phyloP scores from a whole-genome alignment of 2,888 invertebrate genomes.

The Cheilosia pagana region DNA sequence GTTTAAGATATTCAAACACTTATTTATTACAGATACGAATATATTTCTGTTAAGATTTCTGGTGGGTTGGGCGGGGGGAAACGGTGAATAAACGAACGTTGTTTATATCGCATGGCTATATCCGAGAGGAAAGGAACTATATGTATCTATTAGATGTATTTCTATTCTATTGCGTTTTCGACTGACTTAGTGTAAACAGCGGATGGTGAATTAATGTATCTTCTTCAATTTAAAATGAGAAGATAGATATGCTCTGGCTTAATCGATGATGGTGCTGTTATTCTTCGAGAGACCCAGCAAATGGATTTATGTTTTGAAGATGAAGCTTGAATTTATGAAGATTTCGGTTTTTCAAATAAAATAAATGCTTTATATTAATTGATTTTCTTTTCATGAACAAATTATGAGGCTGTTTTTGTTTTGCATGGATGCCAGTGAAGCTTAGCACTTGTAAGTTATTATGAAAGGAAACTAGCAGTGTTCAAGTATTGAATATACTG shows the following conservation, averaged over 20 bases:
- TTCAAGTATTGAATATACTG: too few relatives aligned
- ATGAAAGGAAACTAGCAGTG: too few relatives aligned
- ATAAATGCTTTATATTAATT: constrained; percentile 43
- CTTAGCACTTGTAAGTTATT: too few relatives aligned
- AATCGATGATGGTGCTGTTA: constrained; percentile 27
- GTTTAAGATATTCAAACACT: constrained; percentile 53
- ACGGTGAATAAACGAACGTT: constrained; percentile 19
- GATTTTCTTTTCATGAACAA: constrained; percentile 12
- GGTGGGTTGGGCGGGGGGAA: background rate
- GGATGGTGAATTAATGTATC: constrained; percentile 66
- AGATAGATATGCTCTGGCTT: constrained; percentile 41
- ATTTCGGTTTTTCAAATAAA: constrained; percentile 35
- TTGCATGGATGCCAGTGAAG: too few relatives aligned
- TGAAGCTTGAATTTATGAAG: constrained; percentile 50
- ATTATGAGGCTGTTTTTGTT: background rate
- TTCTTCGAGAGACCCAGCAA: constrained; percentile 10
- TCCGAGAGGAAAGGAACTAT: constrained; percentile 30
- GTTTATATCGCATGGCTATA: constrained; percentile 36
- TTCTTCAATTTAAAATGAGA: constrained; percentile 64
- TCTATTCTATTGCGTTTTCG: constrained; percentile 59
- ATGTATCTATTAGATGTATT: constrained; percentile 45
- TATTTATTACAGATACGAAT: constrained; percentile 71
- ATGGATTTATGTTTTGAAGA: constrained; percentile 63
- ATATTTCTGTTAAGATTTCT: constrained; percentile 57
- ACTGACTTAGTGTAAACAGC: constrained; percentile 66